A percentile compares a stretch with the other conserved stretches of the same genome.
These are phyloP conservation scores for Diarsia mendica DNA, from an alignment of 2,888 invertebrate species.

Conservation along the genomic window DNA sequence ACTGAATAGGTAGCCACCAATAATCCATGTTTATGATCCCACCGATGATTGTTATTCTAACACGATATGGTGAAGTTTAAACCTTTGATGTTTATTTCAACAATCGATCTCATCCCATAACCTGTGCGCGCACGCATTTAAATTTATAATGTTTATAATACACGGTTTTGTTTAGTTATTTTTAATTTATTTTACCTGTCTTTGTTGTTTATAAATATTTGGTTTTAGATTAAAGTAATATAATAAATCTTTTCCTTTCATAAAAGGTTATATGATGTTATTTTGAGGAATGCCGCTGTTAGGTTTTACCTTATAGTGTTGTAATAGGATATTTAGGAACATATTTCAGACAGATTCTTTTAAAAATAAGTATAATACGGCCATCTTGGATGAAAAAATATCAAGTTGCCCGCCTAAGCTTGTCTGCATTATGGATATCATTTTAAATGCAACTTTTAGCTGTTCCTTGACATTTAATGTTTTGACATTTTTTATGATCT, in stretches of 20 bases:
- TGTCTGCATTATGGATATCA: neutral
- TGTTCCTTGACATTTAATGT: neutral
- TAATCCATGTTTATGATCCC: constrained; percentile 16
- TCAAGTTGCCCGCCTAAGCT: neutral
- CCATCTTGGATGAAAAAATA: neutral
- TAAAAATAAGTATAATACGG: neutral
- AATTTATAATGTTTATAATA: constrained; percentile 71
- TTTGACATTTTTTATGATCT: neutral
- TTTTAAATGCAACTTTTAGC: neutral
- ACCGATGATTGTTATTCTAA: constrained; percentile 57
- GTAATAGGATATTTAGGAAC: constrained; percentile 12
- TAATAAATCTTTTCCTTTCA: neutral
- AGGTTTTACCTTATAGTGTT: neutral
- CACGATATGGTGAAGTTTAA: constrained; percentile 48
- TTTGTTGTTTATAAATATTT: constrained; percentile 22
- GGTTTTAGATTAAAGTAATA: neutral
- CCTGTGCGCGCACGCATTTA: constrained; percentile 61
- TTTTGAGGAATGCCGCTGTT: neutral
- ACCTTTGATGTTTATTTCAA: constrained; percentile 65
- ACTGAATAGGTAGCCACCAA: too few relatives aligned
- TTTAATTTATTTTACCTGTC: constrained; percentile 44
- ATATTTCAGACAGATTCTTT: too few relatives aligned
- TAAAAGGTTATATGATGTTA: neutral
- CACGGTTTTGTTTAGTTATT: constrained; percentile 53
- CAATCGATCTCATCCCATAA: constrained; percentile 67